Base-by-base conservation (phyloP, 2,113 vertebrate genomes). In the Miniopterus natalensis region DNA sequence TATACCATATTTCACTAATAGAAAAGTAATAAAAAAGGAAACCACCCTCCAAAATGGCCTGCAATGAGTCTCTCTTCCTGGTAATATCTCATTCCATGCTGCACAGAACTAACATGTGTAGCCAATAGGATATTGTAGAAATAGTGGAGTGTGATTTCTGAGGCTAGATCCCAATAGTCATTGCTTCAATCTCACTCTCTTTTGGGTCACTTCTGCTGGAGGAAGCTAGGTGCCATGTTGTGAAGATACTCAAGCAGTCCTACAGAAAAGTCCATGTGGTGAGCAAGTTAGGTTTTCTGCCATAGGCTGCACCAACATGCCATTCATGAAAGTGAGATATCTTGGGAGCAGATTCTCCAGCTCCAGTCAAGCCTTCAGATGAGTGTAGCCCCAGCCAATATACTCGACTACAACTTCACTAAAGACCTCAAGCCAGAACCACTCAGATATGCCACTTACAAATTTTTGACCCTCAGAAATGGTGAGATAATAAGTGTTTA, bases 11-110 rank as follows among this genome's bases (percentile, higher is more conserved):
- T 7, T 89, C 49, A 88, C 29, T 88, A 84, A 81, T 1, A 88
- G 71, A 84, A 95, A 92, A 91, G 18, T 47, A 84, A 63, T 63
- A 59, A 61, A 84, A 91, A 89, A 59, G 49, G 23, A 74, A 83
- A 94, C n/a, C 71, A 68, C 53, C 14, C 31, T 92, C 61, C 42
- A 77, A 94, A 83, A 20, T 23, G 70, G 61, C 17, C 78, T 6
- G 92, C 70, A 73, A 8, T 65, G 77, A 86, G 8, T 85, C 49
- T 86, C 42, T 66, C 47, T 68, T 57, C n/a, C 65, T 65, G 12
- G 79, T 53, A 51, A 65, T 14, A 66, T 11, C 1, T 2, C 57
- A 31, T 45, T 53, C 53, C 6, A 74, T 2, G 40, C 21, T 68
- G 73, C 74, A 51, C 2, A 55, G 17, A n/a, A 7, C 49, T 51